Evolutionary conservation across 2,888 invertebrate genomes (phyloP).

Genomic region (Taenaris catops): DNA sequence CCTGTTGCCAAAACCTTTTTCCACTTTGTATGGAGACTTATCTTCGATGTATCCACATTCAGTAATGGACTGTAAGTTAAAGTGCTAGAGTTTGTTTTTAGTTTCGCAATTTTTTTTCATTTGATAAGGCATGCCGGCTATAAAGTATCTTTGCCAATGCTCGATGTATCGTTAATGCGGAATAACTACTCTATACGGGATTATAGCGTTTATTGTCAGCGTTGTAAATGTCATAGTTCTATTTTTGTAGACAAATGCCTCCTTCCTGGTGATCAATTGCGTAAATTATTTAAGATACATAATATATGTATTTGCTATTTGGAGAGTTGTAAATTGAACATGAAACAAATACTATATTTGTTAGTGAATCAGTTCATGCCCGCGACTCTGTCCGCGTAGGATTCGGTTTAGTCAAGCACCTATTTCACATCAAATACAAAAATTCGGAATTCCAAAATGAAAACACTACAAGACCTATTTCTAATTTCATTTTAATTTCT

Average conservation of each 20-base stretch:
- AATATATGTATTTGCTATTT: too few relatives aligned
- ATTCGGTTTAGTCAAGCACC: too few relatives aligned
- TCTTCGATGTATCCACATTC: slow-evolving; percentile 4
- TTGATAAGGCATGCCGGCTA: slow-evolving; percentile 16
- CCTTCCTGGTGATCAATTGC: too few relatives aligned
- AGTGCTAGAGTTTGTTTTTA: neutral
- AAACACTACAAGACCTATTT: too few relatives aligned
- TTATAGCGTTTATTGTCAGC: slow-evolving; percentile 9
- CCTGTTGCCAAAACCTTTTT: slow-evolving; percentile 27
- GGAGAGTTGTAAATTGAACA: too few relatives aligned
- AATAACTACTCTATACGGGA: slow-evolving; percentile 20
- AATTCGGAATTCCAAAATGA: too few relatives aligned
- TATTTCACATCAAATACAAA: too few relatives aligned
- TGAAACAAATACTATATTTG: too few relatives aligned
- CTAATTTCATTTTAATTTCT: too few relatives aligned
- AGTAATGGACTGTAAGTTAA: slow-evolving; percentile 3
- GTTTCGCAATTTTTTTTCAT: neutral
- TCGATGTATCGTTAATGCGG: slow-evolving; percentile 37
- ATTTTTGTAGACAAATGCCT: neutral
- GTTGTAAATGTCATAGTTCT: slow-evolving; percentile 2
- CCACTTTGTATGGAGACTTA: slow-evolving; percentile 22
- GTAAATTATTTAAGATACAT: too few relatives aligned
- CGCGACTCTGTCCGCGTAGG: too few relatives aligned
- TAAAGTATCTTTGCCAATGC: slow-evolving; percentile 34
- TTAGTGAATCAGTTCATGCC: too few relatives aligned